These are phyloP conservation scores for Sus cebifrons DNA, from an alignment of 2,797 vertebrate genomes.

Conservation along the genomic window DNA sequence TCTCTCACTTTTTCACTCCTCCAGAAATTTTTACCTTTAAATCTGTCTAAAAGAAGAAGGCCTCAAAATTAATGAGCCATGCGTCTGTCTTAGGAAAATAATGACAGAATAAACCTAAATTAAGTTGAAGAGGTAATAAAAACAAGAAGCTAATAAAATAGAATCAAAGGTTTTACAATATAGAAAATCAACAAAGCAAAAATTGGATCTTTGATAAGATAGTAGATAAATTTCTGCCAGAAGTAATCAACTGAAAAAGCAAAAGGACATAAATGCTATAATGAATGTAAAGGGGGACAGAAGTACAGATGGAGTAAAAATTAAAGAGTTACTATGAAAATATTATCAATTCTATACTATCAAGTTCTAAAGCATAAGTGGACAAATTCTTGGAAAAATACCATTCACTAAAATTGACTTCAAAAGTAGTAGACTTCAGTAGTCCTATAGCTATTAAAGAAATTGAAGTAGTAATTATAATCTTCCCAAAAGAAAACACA, in stretches of 20 bases:
- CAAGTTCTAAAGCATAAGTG: not conserved
- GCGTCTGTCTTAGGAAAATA: slow-evolving; percentile 51
- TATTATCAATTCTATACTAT: not conserved
- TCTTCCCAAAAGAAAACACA: slow-evolving; percentile 1
- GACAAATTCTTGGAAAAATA: slow-evolving; percentile 9
- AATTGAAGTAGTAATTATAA: slow-evolving; percentile 1
- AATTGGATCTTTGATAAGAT: not conserved
- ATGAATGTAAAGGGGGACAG: not conserved
- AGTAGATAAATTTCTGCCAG: not conserved
- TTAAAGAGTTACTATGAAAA: not conserved
- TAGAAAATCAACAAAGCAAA: not conserved
- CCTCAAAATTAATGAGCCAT: not conserved
- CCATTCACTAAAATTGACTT: not conserved
- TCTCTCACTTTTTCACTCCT: slow-evolving; percentile 52
- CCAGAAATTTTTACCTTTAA: slow-evolving; percentile 46
- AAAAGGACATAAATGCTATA: not conserved
- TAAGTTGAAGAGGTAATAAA: not conserved
- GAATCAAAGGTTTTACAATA: not conserved
- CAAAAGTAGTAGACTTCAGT: not conserved
- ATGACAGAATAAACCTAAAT: slow-evolving; percentile 2
- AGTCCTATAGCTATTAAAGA: not conserved
- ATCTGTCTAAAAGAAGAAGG: slow-evolving; percentile 19
- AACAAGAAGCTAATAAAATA: slow-evolving; percentile 30
- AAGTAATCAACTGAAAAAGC: slow-evolving; percentile 33
- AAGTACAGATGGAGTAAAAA: not conserved